Base-by-base conservation (phyloP, 1,140 invertebrate species). In the Anagrus nilaparvatae region DNA sequence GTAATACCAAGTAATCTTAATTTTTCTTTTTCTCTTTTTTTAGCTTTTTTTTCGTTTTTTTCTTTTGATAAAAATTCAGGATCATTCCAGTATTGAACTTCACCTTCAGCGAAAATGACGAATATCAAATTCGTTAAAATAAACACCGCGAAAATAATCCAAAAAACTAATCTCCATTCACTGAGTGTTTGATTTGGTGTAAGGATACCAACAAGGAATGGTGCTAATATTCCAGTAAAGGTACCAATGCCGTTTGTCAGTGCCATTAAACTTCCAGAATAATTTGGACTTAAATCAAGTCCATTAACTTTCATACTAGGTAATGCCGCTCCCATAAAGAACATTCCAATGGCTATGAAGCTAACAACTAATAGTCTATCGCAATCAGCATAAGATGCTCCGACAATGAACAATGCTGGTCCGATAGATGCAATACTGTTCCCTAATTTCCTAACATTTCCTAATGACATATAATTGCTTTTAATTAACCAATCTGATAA, bases 161-260 rank as follows among this genome's bases (percentile, higher is more conserved):
- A 91, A 58, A 90, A 91, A 1, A 91, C 84, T 4, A 74, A 59
- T 42, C 82, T 71, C 88, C 88, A 92, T 66, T 88, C 76, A 5
- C 73, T 62, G 16, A 81, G 52, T 4, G 77, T 76, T 55, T 79
- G 77, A 63, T 84, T 73, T 52, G 75, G 74, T 31, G 83, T 86
- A 44, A 91, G 68, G 5, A 79, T 66, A 35, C 86, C 85, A 23
- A 87, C 81, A 14, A 89, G 65, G 55, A 78, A 79, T 0, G 88
- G 87, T 13, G 78, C 78, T 2, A 89, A 60, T 37, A 90, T 87
- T 8, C 83, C 87, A 30, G 84, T 79, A 3, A 88, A 70, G 0
- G 84, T 83, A 4, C 85, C 86, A 40, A 87, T 78, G 1, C 84
- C 84, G 58, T 91, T 90, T 0, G 86, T 82, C 31, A 91, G 70